Evolutionary conservation across 2,797 vertebrate species (phyloP).

Genomic region (Sebastolobus altivelis): DNA sequence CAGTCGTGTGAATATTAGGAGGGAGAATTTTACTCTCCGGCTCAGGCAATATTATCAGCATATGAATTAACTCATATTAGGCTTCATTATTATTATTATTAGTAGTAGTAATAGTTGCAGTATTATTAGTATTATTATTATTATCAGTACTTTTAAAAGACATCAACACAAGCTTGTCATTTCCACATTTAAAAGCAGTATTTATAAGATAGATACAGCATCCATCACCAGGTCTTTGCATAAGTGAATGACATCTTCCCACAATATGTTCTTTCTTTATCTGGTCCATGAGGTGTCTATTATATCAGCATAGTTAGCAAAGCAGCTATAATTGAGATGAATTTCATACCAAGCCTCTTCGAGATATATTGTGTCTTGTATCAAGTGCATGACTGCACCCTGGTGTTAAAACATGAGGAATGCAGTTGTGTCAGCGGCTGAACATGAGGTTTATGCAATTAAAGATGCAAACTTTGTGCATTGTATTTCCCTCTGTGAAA

Average conservation of each 20-base stretch:
- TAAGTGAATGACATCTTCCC: neutral
- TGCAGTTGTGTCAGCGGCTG: constrained; percentile 33
- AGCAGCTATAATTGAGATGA: constrained; percentile 7
- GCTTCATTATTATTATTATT: neutral
- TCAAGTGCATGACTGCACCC: constrained; percentile 64
- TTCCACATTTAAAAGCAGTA: neutral
- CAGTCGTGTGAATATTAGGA: constrained; percentile 58
- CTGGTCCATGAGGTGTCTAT: neutral
- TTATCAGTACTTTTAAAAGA: constrained; percentile 3
- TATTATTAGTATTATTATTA: neutral
- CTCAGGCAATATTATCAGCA: constrained; percentile 30
- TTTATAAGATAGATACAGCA: neutral
- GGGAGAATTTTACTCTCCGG: constrained; percentile 23
- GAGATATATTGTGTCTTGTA: neutral
- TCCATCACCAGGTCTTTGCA: constrained; percentile 1
- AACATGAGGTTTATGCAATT: neutral
- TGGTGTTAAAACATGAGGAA: constrained; percentile 57
- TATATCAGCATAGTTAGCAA: neutral
- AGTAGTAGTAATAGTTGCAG: neutral
- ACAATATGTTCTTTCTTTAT: constrained; percentile 3
- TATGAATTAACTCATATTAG: constrained; percentile 16
- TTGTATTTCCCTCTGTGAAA: neutral
- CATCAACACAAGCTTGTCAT: neutral
- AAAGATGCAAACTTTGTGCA: neutral
- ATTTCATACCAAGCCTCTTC: neutral